Evolutionary conservation across 2,797 vertebrate genomes (phyloP).

Genomic region (Salmo trutta): DNA sequence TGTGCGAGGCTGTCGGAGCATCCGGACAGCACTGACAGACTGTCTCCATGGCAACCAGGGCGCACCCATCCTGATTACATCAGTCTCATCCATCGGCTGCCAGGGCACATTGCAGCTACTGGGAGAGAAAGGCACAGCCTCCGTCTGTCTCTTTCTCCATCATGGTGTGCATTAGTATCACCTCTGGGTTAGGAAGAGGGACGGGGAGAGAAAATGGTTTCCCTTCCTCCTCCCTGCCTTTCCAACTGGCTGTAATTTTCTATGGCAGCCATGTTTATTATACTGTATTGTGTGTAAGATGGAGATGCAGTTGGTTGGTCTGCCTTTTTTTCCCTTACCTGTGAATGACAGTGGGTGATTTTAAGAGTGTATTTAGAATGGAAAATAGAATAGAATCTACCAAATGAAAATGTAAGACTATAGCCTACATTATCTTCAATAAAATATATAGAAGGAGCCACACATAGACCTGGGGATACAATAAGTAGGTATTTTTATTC

Average conservation of each 20-base stretch:
- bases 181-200: not conserved
- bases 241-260: not conserved
- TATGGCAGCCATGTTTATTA: no score
- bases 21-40: conserved; percentile 58
- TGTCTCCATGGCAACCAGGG: conserved; percentile 72
- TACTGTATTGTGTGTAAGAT: not conserved
- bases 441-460: not conserved
- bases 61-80: conserved; percentile 76
- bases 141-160: conserved; percentile 44
- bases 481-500: not conserved
- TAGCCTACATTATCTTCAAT: not conserved
- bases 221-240: conserved; percentile 13
- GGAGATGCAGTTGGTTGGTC: not conserved
- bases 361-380: not conserved
- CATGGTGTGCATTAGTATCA: not conserved
- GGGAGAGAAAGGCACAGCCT: conserved; percentile 42
- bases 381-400: not conserved
- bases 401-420: not conserved
- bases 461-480: not conserved
- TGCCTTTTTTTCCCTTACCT: not conserved
- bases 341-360: not conserved
- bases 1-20: conserved; percentile 43
- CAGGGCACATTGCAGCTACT: conserved; percentile 63
- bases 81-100: conserved; percentile 52
- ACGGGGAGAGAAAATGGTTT: conserved; percentile 58